Conservation (phyloP, 2,113 vertebrate species). For the Ivindomyrus marchei region DNA sequence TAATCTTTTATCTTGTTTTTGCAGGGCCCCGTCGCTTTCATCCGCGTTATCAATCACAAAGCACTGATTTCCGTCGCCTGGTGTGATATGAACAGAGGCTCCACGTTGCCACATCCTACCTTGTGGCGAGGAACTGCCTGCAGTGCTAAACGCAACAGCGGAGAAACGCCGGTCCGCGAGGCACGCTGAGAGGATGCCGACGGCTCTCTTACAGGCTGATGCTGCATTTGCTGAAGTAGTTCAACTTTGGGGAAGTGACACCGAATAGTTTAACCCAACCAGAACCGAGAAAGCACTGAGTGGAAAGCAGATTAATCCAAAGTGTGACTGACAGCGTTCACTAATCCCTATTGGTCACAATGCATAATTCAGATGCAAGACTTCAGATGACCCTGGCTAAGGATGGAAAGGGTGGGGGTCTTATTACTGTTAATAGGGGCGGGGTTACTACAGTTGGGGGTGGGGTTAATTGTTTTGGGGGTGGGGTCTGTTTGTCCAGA, state of each 20-base stretch:
- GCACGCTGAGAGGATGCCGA: neutral
- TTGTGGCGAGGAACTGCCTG: neutral
- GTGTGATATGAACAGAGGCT: neutral
- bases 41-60: neutral
- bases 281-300: neutral
- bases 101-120: neutral
- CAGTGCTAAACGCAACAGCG: neutral
- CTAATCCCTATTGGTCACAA: neutral
- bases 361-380: neutral
- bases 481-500: neutral
- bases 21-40: neutral
- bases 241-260: neutral
- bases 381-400: neutral
- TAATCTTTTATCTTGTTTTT: constrained; percentile 2
- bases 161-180: neutral
- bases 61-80: neutral
- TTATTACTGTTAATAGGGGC: neutral
- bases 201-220: neutral
- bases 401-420: neutral
- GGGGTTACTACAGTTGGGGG: neutral
- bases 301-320: neutral
- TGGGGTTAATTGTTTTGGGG: neutral
- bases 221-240: neutral
- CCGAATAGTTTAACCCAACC: neutral
- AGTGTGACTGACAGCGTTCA: neutral